A percentile compares a stretch with the other conserved stretches of the same genome.
Conservation (phyloP, 2,888 invertebrate genomes). For the Junonia oenone region DNA sequence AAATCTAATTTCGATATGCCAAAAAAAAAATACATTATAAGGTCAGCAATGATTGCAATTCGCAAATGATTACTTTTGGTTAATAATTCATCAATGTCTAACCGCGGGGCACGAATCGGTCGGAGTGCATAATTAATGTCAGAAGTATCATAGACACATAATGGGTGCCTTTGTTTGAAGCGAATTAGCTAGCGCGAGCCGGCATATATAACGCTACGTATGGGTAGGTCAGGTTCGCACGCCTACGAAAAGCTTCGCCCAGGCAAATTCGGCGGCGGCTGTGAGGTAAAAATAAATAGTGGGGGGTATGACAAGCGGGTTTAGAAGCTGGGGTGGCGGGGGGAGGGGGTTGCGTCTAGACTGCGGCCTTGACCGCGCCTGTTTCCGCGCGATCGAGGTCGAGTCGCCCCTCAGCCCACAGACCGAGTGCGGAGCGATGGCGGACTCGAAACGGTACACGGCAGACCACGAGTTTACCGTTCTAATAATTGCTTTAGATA, state of each 20-base stretch:
- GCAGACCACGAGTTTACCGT: conserved; percentile 4
- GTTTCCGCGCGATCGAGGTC: conserved; percentile 73
- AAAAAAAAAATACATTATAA: not conserved
- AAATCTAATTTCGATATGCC: not conserved
- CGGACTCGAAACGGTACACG: conserved; percentile 30
- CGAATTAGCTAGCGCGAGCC: conserved; percentile 11
- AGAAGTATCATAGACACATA: conserved; percentile 16
- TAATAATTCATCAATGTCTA: conserved; percentile 24
- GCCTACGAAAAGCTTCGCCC: conserved; percentile 45
- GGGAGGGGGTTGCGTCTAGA: conserved; percentile 64
- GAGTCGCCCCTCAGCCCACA: conserved; percentile 64
- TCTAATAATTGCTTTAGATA: not conserved
- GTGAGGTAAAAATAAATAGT: conserved; percentile 58
- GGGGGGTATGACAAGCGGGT: conserved; percentile 31
- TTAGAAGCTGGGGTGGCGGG: conserved; percentile 32
- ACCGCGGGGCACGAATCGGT: conserved; percentile 19
- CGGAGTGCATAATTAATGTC: conserved; percentile 17
- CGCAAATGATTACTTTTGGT: conserved; percentile 2
- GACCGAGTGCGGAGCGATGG: conserved; percentile 51
- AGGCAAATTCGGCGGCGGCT: conserved; percentile 51
- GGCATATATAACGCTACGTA: conserved; percentile 24
- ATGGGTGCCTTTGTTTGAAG: conserved; percentile 17
- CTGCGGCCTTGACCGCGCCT: conserved; percentile 73
- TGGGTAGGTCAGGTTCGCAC: conserved; percentile 52
- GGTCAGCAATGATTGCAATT: conserved; percentile 5